Base-by-base conservation (phyloP, 2,797 vertebrate genomes). In the Sciurus carolinensis region DNA sequence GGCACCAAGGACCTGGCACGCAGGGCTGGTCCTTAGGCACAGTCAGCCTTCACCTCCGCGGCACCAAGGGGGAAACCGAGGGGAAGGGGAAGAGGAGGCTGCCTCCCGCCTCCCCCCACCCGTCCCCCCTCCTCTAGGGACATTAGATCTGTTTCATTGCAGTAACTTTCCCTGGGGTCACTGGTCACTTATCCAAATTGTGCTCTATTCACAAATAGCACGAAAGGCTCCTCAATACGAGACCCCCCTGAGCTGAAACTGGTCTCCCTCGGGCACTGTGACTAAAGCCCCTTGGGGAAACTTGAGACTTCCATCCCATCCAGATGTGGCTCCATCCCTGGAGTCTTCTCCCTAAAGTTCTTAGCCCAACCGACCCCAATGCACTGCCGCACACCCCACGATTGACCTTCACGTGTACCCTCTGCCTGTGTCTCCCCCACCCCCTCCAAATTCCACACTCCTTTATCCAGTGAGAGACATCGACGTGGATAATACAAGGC, bases 1-100 rank as follows among this genome's bases (percentile, higher is more conserved):
- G 66, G 87, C 12, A 3, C 44, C 73, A 71, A 18, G 87, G 77
- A 88, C 87, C 82, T 72, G 93, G 52, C 76, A 81, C 82, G 30
- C 57, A 76, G 62, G 59, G 36, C 86, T 64, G 18, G 28, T 94
- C 52, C 62, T 36, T 12, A 86, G 50, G 86, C 0, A 1, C 2
- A 36, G 1, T 44, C 24, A 24, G 12, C 22, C 75, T 11, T 26
- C 24, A 28, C 39, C 44, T 66, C 39, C 62, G 36, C 4, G 44
- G 28, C 33, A 33, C 39, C 28, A 5, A 3, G 15, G 20, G 62
- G 50, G 39, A 42, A 39, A 33, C 84, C 66, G 54, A 42, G 54
- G 50, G 82, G 62, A 84, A 50, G 69, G 36, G 12, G 50, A 66
- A n/a, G 79, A 57, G 22, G 20, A 44, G 36, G 59, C 81, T 66